Evolutionary conservation across 2,797 vertebrate species (phyloP).

Genomic region (Catamblyrhynchus diadema): DNA sequence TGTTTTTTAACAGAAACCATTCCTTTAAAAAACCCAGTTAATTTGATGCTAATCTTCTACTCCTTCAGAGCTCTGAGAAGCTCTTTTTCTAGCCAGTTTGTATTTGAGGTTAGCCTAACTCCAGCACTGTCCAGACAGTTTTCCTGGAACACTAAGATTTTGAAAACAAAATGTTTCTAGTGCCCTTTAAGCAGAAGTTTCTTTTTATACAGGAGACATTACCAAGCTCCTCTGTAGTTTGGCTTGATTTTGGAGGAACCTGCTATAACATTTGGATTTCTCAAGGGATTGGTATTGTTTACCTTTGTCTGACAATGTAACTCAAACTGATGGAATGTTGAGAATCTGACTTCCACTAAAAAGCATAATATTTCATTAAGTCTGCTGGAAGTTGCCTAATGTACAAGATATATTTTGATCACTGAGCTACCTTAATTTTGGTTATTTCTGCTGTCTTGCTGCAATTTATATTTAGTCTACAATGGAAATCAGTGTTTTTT

Average conservation of each 20-base stretch:
- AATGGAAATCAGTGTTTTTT: neutral
- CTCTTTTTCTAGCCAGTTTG: neutral
- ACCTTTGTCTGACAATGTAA: conserved; percentile 3
- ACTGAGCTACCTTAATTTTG: neutral
- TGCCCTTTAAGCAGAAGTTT: neutral
- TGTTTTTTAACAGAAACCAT: neutral
- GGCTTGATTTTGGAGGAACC: neutral
- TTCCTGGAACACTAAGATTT: conserved; percentile 31
- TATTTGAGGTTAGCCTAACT: neutral
- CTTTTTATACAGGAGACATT: neutral
- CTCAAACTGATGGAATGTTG: neutral
- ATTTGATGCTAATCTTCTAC: neutral
- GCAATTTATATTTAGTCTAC: conserved; percentile 36
- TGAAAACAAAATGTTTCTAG: conserved; percentile 52
- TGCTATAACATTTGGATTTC: conserved; percentile 12
- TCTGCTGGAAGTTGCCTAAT: neutral
- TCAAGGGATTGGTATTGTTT: neutral
- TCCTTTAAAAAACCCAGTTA: neutral
- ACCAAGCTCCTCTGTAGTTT: neutral
- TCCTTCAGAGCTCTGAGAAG: neutral
- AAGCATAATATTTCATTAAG: neutral
- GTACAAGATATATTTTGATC: conserved; percentile 28
- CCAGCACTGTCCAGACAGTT: neutral
- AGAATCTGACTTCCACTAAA: conserved; percentile 43
- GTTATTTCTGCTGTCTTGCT: conserved; percentile 17